These are phyloP conservation scores for Heliopora coerulea DNA, from an alignment of 92 coral and sea anemone species.

Conservation along the genomic window DNA sequence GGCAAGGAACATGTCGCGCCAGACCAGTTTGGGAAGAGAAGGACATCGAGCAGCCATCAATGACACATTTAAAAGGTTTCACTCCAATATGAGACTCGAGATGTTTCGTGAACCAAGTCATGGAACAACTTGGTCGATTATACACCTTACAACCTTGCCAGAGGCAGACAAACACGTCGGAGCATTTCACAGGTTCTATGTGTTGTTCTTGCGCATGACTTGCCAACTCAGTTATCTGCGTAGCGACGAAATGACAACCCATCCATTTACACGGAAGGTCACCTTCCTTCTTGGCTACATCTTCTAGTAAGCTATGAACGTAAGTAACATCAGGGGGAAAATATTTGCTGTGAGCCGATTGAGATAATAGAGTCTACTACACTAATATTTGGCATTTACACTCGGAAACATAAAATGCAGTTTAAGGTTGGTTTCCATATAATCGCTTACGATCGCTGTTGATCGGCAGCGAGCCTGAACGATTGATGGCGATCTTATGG, in stretches of 20 bases:
- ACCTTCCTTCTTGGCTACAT: conserved; percentile 16
- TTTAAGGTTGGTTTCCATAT: no score
- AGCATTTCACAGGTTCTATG: conserved; percentile 85
- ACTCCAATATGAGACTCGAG: conserved; percentile 93
- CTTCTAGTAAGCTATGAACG: conserved; percentile 18
- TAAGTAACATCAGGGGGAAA: no score
- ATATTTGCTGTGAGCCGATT: no score
- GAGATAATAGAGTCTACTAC: no score
- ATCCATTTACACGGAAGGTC: conserved; percentile 70
- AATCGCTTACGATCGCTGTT: no score
- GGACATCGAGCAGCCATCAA: conserved; percentile 84
- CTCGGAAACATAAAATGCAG: no score
- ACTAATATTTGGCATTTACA: no score
- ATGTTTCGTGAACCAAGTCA: conserved; percentile 95
- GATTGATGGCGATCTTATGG: no score
- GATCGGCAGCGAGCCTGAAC: no score
- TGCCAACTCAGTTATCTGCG: conserved; percentile 61
- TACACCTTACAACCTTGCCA: conserved; percentile 98
- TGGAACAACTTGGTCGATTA: conserved; percentile 95
- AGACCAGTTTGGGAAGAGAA: conserved; percentile 93
- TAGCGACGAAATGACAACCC: conserved; percentile 50
- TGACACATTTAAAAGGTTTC: conserved; percentile 94
- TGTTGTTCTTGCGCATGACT: conserved; percentile 81
- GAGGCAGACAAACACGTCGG: conserved; percentile 87
- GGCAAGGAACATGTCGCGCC: conserved; percentile 94